A percentile compares a stretch with the other conserved stretches of the same genome.
These are phyloP conservation scores for Drosophila merina DNA, from an alignment of 2,888 invertebrate genomes.

Conservation along the genomic window DNA sequence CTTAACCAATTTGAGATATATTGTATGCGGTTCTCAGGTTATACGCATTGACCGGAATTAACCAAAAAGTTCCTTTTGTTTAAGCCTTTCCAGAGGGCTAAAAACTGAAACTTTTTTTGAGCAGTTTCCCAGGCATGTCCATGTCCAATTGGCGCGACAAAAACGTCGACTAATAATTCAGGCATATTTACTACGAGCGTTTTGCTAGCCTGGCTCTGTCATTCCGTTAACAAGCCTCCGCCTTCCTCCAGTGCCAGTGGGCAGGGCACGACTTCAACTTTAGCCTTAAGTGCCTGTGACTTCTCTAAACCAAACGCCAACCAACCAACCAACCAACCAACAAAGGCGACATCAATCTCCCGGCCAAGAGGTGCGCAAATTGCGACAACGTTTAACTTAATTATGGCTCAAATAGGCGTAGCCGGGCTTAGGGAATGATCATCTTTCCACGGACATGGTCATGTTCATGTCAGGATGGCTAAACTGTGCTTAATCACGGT, in stretches of 20 bases:
- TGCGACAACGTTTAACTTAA: slow-evolving; percentile 81
- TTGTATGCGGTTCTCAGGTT: too few species aligned
- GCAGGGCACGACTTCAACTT: slow-evolving; percentile 50
- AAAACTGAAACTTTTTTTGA: slow-evolving; percentile 32
- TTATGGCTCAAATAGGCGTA: slow-evolving; percentile 79
- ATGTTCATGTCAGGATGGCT: slow-evolving; percentile 58
- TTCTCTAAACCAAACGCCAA: slow-evolving; percentile 8
- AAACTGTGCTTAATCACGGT: slow-evolving; percentile 47
- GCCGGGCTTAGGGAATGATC: slow-evolving; percentile 41
- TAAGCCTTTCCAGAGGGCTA: slow-evolving; percentile 12
- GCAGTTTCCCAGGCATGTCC: slow-evolving; percentile 71
- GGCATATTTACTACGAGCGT: slow-evolving; percentile 63
- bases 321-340: slow-evolving; percentile 39
- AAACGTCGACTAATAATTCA: slow-evolving; percentile 70
- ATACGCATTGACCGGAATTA: not conserved
- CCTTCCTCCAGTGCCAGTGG: slow-evolving; percentile 14
- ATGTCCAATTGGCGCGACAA: slow-evolving; percentile 65
- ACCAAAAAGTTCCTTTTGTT: not conserved
- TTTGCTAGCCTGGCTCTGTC: slow-evolving; percentile 48
- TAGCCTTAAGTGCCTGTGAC: slow-evolving; percentile 33
- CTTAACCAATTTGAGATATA: too few species aligned
- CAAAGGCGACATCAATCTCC: slow-evolving; percentile 76
- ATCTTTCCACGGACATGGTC: slow-evolving; percentile 55
- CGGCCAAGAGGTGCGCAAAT: slow-evolving; percentile 59
- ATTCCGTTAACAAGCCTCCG: slow-evolving; percentile 67